Base-by-base conservation (phyloP, 2,797 vertebrate genomes). In the Takifugu ocellatus region DNA sequence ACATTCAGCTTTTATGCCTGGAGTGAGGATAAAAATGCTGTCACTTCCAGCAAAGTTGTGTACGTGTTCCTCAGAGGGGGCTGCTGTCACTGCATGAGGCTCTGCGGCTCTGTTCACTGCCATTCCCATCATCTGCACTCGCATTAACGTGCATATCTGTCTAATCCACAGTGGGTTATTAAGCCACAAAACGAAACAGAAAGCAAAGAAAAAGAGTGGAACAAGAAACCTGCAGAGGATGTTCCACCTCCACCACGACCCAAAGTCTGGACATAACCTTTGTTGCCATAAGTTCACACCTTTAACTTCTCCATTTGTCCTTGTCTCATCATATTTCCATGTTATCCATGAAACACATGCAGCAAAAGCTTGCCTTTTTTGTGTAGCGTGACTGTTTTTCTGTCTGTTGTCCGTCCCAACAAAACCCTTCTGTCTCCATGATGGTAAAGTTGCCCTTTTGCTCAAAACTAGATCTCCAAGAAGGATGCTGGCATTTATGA, bases 401-500 rank as follows among this genome's bases (percentile, higher is more conserved):
- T 70, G 61, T 84, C 56, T 70, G 0, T 68, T 61, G 54, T 68
- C 21, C 65, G 70, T 86, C 50, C 48, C 9, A 49, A 49, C 36
- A 66, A 68, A 6, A 39, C 16, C 61, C 25, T 43, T 27, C 50
- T 2, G 21, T 74, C 17, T 71, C n/a, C 6, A n/a, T 31, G 42
- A 60, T 3, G 42, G 70, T 86, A 50, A 86, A 43, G 21, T 42
- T 54, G 11, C 33, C 17, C 36, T 49, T 77, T 57, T 25, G 47
- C 26, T 61, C 68, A 10, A 53, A 72, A 68, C 65, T 55, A 99
- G 97, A 94, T 99, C 87, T 94, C 93, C 59, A 98, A 94, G 90
- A 92, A 91, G 51, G 96, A 99, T 60, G 88, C 90, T 5, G 96
- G 96, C 49, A 74, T 93, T 70, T 99, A 99, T 0, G 91, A 94